Percentiles rank a stretch among this genome's conserved stretches.
Conservation (phyloP, 2,888 invertebrate species). For the Steinernema scapterisci region DNA sequence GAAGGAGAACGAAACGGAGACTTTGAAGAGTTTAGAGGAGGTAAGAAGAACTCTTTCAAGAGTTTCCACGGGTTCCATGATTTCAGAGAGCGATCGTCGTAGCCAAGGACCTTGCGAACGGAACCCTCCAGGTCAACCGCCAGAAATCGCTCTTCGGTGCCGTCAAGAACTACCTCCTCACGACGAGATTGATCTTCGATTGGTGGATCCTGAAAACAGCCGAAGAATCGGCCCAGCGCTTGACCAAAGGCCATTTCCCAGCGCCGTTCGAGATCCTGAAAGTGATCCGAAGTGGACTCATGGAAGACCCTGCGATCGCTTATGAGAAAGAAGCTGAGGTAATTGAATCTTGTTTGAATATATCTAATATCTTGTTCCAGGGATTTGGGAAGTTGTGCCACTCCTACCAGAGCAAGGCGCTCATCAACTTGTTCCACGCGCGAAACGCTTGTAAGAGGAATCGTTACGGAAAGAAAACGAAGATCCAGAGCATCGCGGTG, state of each 20-base stretch:
- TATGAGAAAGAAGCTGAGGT: slow-evolving; percentile 82
- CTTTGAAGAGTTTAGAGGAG: slow-evolving; percentile 82
- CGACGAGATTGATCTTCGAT: slow-evolving; percentile 78
- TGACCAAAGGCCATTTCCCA: slow-evolving; percentile 90
- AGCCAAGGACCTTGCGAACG: slow-evolving; percentile 72
- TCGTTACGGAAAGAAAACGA: slow-evolving; percentile 82
- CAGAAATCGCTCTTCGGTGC: slow-evolving; percentile 76
- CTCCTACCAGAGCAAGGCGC: slow-evolving; percentile 88
- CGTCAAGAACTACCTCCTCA: slow-evolving; percentile 49
- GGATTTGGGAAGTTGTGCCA: slow-evolving; percentile 88
- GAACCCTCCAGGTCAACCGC: slow-evolving; percentile 78
- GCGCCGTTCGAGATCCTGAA: slow-evolving; percentile 86
- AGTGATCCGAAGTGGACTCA: slow-evolving; percentile 74
- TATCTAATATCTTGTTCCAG: slow-evolving; percentile 41
- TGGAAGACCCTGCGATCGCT: slow-evolving; percentile 84
- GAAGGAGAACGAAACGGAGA: slow-evolving; percentile 75
- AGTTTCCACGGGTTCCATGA: slow-evolving; percentile 72
- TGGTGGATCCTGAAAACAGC: slow-evolving; percentile 88
- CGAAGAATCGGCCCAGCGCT: slow-evolving; percentile 86
- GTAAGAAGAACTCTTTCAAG: slow-evolving; percentile 77
- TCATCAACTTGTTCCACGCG: slow-evolving; percentile 90
- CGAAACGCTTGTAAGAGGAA: slow-evolving; percentile 98
- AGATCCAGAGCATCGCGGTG: slow-evolving; percentile 60
- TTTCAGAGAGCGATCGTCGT: slow-evolving; percentile 51
- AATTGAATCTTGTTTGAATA: neutral